Evolutionary conservation across 1,140 invertebrate species (phyloP).

Genomic region (Hesperophylax magnus): DNA sequence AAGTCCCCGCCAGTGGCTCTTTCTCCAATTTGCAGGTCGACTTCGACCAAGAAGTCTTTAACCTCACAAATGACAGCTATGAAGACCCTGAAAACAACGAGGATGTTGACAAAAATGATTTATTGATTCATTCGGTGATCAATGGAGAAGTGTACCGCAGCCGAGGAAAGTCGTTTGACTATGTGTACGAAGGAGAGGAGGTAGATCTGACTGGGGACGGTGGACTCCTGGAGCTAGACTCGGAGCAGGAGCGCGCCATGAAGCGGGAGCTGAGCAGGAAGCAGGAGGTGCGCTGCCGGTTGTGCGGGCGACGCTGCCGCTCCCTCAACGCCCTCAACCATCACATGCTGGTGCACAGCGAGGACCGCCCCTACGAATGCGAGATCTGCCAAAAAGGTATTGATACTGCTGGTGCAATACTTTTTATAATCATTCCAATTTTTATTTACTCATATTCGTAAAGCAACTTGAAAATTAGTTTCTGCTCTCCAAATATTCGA

Average conservation of each 20-base stretch:
- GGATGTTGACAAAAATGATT: constrained; percentile 23
- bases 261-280: constrained; percentile 19
- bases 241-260: not conserved
- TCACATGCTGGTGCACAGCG: constrained; percentile 56
- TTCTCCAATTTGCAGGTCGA: constrained; percentile 22
- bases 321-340: constrained; percentile 55
- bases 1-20: not conserved
- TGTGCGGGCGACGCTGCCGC: constrained; percentile 47
- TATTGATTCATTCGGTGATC: constrained; percentile 42
- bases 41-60: constrained; percentile 32
- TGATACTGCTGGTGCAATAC: not conserved
- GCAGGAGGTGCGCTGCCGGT: constrained; percentile 40
- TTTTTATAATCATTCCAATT: not conserved
- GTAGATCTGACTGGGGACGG: constrained; percentile 13
- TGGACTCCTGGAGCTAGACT: constrained; percentile 14
- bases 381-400: constrained; percentile 55
- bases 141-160: constrained; percentile 34
- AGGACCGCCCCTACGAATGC: constrained; percentile 53
- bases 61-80: not conserved
- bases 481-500: too few species aligned
- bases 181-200: constrained; percentile 25
- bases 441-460: not conserved
- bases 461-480: too few species aligned
- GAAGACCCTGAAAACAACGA: constrained; percentile 5
- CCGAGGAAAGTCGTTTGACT: constrained; percentile 24